Percentiles rank a stretch among this genome's conserved stretches.
Evolutionary conservation across 1,140 invertebrate species (phyloP).

Genomic region (Reticulitermes speratus): DNA sequence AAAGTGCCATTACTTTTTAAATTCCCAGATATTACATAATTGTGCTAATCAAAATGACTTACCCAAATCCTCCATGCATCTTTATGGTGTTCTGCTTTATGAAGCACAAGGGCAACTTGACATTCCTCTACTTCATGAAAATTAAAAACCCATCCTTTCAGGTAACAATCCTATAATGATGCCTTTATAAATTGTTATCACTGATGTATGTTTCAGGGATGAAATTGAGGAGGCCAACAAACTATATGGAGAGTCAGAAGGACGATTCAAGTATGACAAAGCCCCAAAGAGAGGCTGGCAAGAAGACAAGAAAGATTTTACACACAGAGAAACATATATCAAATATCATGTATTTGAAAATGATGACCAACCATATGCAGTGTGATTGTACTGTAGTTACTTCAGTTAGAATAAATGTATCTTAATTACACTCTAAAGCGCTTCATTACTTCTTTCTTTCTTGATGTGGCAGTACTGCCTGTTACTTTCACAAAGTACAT

Average conservation of each 20-base stretch:
- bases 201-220: slow-evolving; percentile 55
- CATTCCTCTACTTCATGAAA: no score
- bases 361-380: slow-evolving; percentile 67
- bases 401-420: slow-evolving; percentile 24
- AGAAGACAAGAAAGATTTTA: slow-evolving; percentile 78
- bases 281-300: slow-evolving; percentile 75
- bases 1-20: no score
- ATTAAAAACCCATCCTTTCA: no score
- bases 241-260: slow-evolving; percentile 67
- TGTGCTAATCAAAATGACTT: no score
- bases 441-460: not conserved
- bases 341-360: slow-evolving; percentile 72
- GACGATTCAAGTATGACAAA: slow-evolving; percentile 72
- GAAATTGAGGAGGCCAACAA: slow-evolving; percentile 65
- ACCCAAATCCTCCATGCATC: no score
- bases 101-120: no score
- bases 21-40: no score
- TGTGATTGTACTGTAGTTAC: slow-evolving; percentile 41
- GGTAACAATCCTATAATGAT: no score
- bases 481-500: no score
- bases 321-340: slow-evolving; percentile 68
- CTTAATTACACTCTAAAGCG: not conserved
- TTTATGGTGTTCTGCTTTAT: no score
- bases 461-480: no score
- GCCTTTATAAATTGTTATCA: not conserved